Evolutionary conservation across 2,888 invertebrate species (phyloP), one percentile per base, ranked within the genome.

Genomic region (Pseudolycoriella hygida): DNA sequence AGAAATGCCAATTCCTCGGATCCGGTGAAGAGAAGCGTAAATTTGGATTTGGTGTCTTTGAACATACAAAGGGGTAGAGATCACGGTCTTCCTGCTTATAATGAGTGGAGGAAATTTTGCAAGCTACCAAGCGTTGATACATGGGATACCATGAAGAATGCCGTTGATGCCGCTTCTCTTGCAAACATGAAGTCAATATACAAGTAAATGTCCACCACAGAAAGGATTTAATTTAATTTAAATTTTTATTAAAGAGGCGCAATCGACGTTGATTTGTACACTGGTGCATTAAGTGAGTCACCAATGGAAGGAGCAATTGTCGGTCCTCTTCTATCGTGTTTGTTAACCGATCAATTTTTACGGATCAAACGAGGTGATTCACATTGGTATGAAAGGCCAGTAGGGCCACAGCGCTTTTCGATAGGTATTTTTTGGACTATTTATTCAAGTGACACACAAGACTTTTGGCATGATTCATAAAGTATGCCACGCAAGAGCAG

Each of bases 51-150:
- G 55, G 85, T 88, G 1, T 82, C 89, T 0, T 67, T 89, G 49
- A 88, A 90, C 63, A 85, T 92, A 54, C 89, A 92, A 62, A 73
- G 89, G 31, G 89, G 89, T 0, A 66, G 90, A 1, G 90, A 92
- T 67, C 89, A 90, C 60, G 90, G 89, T 0, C 66, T 92, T 46
- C 81, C 85, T 0, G 66, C 80, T 1, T 92, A 90, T 62, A 73
- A 76, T 0, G 70, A 70, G 30, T 90, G 84, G 79, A 67, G 89
- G 42, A 69, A 77, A 46, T 73, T 77, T 56, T 93, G 92, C 54
- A 79, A 80, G 0, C 66, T 89, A 40, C 60, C 70, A 0, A 63
- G 69, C 15, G 74, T 77, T 0, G 66, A 56, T 30, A 71, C 62
- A 42, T 88, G 86, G 62, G 64, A 70, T 0, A 77, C 85, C 52